These are phyloP conservation scores for Climacteris rufus DNA, from an alignment of 2,113 vertebrate species.

Conservation along the genomic window DNA sequence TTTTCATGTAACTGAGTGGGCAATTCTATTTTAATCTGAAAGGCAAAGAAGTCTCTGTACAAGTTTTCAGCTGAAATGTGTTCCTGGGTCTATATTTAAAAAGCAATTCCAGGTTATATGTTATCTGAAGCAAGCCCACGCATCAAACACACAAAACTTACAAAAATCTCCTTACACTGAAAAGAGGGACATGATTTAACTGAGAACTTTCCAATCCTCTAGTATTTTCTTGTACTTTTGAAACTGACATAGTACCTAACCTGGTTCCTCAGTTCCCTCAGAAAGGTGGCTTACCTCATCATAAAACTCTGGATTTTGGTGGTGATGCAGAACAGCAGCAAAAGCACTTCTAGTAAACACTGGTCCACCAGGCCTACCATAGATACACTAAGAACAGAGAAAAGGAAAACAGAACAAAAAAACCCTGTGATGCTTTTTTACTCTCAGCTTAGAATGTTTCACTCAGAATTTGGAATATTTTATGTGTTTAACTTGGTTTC, in stretches of 20 bases:
- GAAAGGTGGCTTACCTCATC: conserved; percentile 84
- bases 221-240: background rate
- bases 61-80: background rate
- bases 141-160: background rate
- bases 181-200: background rate
- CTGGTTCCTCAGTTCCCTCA: background rate
- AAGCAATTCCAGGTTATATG: background rate
- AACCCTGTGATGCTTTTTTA: background rate
- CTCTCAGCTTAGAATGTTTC: background rate
- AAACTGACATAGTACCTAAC: background rate
- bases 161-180: background rate
- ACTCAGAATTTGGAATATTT: background rate
- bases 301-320: conserved; percentile 97
- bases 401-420: background rate
- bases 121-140: background rate
- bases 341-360: conserved; percentile 88
- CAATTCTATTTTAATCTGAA: conserved; percentile 93
- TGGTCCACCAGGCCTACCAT: conserved; percentile 89
- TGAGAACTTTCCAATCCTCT: background rate
- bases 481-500: background rate
- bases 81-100: background rate
- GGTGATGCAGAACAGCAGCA: conserved; percentile 92
- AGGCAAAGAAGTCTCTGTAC: background rate
- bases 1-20: conserved; percentile 94
- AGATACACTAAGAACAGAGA: conserved; percentile 84